phyloP scores from a whole-genome alignment of 2,888 invertebrate genomes.

The Itoplectis maculator region DNA sequence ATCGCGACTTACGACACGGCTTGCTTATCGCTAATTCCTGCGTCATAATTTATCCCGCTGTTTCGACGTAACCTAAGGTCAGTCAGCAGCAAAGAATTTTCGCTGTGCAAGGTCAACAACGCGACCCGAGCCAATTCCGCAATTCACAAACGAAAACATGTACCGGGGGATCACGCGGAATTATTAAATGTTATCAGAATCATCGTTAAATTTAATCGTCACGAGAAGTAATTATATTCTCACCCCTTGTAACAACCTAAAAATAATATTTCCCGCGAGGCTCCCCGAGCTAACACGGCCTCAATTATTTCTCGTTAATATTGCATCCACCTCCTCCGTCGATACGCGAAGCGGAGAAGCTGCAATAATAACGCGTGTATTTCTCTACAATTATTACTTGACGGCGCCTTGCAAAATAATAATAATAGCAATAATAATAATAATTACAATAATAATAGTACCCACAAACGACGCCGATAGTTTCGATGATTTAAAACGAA shows the following conservation, averaged over 20 bases:
- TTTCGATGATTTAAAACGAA: conserved; percentile 2
- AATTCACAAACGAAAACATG: too few relatives aligned
- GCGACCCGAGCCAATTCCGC: too few relatives aligned
- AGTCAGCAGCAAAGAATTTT: not conserved
- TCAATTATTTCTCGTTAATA: conserved; percentile 10
- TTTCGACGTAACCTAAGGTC: not conserved
- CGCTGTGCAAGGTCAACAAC: not conserved
- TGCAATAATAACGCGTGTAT: not conserved
- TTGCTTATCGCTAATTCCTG: not conserved
- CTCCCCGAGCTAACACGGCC: not conserved
- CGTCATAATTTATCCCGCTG: not conserved
- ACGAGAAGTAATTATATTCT: not conserved
- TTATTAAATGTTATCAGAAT: not conserved
- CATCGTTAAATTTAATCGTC: not conserved
- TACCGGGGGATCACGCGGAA: too few relatives aligned
- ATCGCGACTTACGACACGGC: not conserved
- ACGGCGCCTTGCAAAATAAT: not conserved
- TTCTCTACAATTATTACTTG: too few relatives aligned
- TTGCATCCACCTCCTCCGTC: not conserved
- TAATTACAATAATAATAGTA: too few relatives aligned
- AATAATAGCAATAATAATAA: too few relatives aligned
- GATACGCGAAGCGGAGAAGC: not conserved
- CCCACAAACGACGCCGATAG: not conserved
- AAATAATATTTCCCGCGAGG: conserved; percentile 3
- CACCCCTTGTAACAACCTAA: not conserved